Conservation (phyloP, 2,797 vertebrate genomes). For the Channallabes apus region DNA sequence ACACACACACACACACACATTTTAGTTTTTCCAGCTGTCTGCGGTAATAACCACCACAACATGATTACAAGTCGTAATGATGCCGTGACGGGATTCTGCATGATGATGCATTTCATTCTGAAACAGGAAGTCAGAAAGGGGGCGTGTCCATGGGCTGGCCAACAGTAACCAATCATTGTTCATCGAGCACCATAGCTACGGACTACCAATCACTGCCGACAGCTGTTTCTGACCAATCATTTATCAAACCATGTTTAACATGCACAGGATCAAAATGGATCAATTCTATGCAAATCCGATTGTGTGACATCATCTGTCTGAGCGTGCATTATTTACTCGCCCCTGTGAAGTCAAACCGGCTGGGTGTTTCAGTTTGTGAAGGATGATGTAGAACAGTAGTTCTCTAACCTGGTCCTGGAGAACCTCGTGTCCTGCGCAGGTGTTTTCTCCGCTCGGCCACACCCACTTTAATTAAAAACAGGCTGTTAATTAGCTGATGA, state of each 20-base stretch:
- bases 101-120: not conserved
- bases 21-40: not conserved
- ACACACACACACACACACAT: not conserved
- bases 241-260: not conserved
- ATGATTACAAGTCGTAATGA: not conserved
- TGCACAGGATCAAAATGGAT: not conserved
- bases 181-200: not conserved
- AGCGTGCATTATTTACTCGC: not conserved
- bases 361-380: too few relatives aligned
- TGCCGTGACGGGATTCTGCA: not conserved
- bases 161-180: not conserved
- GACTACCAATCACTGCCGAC: not conserved
- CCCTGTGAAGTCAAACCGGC: not conserved
- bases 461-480: too few relatives aligned
- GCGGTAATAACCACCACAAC: not conserved
- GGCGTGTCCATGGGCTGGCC: not conserved
- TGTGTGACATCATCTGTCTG: not conserved
- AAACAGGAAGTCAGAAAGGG: not conserved
- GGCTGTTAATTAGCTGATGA: too few relatives aligned
- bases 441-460: too few relatives aligned
- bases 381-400: too few relatives aligned
- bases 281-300: not conserved
- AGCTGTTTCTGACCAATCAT: not conserved
- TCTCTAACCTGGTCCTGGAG: too few relatives aligned
- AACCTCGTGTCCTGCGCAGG: too few relatives aligned